phyloP scores from a whole-genome alignment of 2,113 vertebrate species.

The Microcebus ravelobensis region DNA sequence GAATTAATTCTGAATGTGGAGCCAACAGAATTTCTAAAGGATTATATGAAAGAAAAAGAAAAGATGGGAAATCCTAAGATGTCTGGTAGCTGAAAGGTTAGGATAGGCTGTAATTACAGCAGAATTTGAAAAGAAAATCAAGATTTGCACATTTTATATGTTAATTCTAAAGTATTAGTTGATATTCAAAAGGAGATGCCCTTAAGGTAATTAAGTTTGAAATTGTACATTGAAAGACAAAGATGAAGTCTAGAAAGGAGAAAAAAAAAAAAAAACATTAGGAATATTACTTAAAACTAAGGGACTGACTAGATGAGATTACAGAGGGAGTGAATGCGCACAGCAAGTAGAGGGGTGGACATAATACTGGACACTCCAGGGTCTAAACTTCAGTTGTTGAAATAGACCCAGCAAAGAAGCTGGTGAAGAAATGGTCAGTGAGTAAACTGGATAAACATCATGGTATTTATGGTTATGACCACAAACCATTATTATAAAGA shows the following conservation, averaged over 20 bases:
- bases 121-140: not conserved
- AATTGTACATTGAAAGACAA: not conserved
- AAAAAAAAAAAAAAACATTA: not conserved
- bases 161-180: not conserved
- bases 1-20: not conserved
- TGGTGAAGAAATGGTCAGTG: not conserved
- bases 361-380: fast-evolving
- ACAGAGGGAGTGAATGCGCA: fast-evolving
- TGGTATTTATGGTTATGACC: not conserved
- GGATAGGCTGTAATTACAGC: not conserved
- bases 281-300: not conserved
- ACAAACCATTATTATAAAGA: not conserved
- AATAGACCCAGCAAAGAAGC: not conserved
- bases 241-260: not conserved
- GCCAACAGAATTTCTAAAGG: not conserved
- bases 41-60: not conserved
- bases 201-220: not conserved
- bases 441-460: not conserved
- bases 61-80: not conserved
- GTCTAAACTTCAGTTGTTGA: not conserved
- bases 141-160: too few species aligned
- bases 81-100: not conserved
- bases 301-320: not conserved
- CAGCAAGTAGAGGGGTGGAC: not conserved
- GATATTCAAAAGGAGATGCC: not conserved